Evolutionary conservation across 2,113 vertebrate species (phyloP), one percentile per base, ranked within the genome.

Genomic region (Chaetura pelagica): DNA sequence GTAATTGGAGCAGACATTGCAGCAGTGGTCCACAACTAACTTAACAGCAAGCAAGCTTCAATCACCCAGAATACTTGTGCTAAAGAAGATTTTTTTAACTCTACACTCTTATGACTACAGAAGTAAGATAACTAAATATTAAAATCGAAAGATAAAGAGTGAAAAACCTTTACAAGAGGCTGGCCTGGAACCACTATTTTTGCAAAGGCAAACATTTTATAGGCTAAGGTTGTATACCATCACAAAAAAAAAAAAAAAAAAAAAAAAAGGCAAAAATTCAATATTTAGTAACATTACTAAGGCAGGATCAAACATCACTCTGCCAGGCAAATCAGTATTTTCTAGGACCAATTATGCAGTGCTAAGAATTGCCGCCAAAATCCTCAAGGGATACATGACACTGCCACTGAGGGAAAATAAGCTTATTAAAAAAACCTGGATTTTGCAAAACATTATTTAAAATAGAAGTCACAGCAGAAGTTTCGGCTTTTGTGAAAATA

Each of bases 331-430:
- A 66, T 32, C 19, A 62, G 17, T 27, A 67, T 30, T 69, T 71
- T 68, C 35, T 34, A 40, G n/a, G 32, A 59, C 6, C 14, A 86
- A 2, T 32, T 68, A 75, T 0, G 0, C n/a, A 49, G 26, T 40
- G 35, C 21, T 64, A 35, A 95, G 34, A 26, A 54, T 30, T 63
- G 29, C 34, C 10, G 71, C 34, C 34, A 66, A 38, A 61, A 90
- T 62, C 63, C 55, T 35, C 4, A 4, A 62, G 17, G 15, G 11
- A 55, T 5, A 26, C 5, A 35, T 8, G 51, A 52, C 29, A 48
- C 3, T 51, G 6, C 6, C 27, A 40, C 11, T 9, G 27, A 61
- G 4, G 6, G 19, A 78, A 9, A 71, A 13, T 7, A 34, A 34
- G 3, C 1, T 81, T n/a, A 27, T 57, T 85, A 7, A 18, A 46